phyloP scores from a whole-genome alignment of 1,140 invertebrate genomes.

The Cotesia typhae region DNA sequence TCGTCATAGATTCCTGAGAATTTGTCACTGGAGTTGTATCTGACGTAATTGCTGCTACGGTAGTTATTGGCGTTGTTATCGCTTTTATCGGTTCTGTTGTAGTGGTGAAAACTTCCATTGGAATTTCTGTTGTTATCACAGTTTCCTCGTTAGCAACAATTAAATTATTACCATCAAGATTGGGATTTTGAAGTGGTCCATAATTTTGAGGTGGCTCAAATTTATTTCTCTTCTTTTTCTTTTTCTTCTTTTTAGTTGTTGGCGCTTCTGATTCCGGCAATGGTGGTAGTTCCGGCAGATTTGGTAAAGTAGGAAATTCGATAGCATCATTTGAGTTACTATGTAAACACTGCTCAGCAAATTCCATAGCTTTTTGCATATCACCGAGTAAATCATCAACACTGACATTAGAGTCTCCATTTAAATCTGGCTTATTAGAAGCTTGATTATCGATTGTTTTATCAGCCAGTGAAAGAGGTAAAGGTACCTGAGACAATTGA shows the following conservation, averaged over 20 bases:
- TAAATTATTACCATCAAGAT: too few species aligned
- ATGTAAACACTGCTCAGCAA: slow-evolving; percentile 57
- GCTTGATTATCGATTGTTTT: not conserved
- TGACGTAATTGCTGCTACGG: too few species aligned
- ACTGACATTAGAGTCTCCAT: slow-evolving; percentile 3
- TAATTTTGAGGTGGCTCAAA: not conserved
- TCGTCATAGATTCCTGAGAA: too few species aligned
- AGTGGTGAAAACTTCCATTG: not conserved
- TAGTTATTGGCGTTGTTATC: too few species aligned
- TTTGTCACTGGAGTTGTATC: too few species aligned
- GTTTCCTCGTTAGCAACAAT: not conserved
- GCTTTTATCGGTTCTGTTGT: too few species aligned
- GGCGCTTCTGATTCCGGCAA: not conserved
- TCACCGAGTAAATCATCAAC: slow-evolving; percentile 56
- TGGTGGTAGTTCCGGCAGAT: slow-evolving; percentile 35
- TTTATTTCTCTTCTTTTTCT: slow-evolving; percentile 15
- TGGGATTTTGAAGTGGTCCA: not conserved
- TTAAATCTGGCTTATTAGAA: slow-evolving; percentile 7
- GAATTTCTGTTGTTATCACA: not conserved
- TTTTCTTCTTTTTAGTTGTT: slow-evolving; percentile 20
- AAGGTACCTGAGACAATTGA: slow-evolving; percentile 4
- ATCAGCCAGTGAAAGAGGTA: slow-evolving; percentile 30
- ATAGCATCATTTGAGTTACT: slow-evolving; percentile 41
- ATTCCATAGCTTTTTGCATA: slow-evolving; percentile 60
- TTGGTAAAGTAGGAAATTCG: slow-evolving; percentile 38